These are phyloP conservation scores for Pollachius pollachius DNA, from an alignment of 2,113 vertebrate species.

Conservation along the genomic window DNA sequence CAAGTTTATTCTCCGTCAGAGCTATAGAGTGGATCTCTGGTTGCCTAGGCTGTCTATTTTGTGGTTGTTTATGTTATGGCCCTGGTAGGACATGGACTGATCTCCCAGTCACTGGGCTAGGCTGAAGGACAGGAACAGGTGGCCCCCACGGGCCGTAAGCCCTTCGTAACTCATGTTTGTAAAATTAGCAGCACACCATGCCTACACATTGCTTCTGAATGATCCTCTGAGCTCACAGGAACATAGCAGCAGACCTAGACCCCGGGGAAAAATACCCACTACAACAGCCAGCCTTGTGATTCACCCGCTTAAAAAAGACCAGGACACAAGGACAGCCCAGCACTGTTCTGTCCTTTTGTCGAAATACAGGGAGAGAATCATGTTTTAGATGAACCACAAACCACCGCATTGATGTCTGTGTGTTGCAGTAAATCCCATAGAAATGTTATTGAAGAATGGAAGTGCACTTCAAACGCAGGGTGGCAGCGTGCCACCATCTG, in stretches of 20 bases:
- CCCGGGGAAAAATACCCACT: background rate
- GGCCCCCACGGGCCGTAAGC: slow-evolving; percentile 25
- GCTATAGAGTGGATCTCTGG: background rate
- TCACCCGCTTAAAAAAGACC: background rate
- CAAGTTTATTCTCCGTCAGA: background rate
- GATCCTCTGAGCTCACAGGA: slow-evolving; percentile 8
- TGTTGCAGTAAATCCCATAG: too few relatives aligned
- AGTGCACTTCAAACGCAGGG: slow-evolving; percentile 20
- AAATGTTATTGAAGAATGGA: slow-evolving; percentile 22
- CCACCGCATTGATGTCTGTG: background rate
- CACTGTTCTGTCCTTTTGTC: background rate
- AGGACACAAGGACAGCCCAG: background rate
- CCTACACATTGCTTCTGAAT: slow-evolving; percentile 25
- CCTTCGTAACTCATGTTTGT: slow-evolving; percentile 42
- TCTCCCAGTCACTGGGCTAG: slow-evolving; percentile 15
- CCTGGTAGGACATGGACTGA: slow-evolving; percentile 17
- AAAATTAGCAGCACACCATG: slow-evolving; percentile 52
- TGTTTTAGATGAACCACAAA: background rate
- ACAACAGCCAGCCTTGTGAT: slow-evolving; percentile 13
- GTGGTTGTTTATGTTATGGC: slow-evolving; percentile 2
- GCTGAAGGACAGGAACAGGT: slow-evolving; percentile 68
- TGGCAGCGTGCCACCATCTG: slow-evolving; percentile 38
- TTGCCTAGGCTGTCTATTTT: background rate
- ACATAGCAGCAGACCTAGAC: background rate
- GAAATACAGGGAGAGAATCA: background rate